phyloP scores from a whole-genome alignment of 92 coral and sea anemone genomes.

The Porites lobata region DNA sequence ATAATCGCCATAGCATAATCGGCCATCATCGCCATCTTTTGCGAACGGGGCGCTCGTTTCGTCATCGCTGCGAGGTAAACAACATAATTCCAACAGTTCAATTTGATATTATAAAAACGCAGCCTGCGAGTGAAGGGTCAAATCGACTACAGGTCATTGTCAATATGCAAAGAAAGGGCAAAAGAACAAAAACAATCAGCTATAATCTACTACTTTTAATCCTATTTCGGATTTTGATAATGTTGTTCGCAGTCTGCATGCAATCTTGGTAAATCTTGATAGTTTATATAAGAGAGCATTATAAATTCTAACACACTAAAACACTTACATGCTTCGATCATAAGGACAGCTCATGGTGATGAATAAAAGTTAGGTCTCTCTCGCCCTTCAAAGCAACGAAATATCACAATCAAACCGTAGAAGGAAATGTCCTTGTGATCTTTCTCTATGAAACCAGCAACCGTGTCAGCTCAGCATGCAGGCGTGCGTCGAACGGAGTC shows the following conservation, averaged over 20 bases:
- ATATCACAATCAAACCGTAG: neutral
- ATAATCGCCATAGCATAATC: constrained; percentile 66
- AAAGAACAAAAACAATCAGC: no score
- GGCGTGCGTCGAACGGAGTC: no score
- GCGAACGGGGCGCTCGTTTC: neutral
- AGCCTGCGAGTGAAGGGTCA: neutral
- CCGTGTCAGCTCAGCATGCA: no score
- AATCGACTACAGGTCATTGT: no score
- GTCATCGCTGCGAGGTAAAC: neutral
- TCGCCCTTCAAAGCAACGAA: neutral
- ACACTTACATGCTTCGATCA: constrained; percentile 23
- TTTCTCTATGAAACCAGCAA: no score
- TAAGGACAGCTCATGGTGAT: constrained; percentile 45
- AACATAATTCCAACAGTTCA: neutral
- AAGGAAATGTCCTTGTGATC: neutral
- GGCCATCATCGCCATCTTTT: constrained; percentile 43
- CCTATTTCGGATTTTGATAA: no score
- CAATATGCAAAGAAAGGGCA: no score
- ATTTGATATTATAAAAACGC: neutral
- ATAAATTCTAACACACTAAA: no score
- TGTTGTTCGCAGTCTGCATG: no score
- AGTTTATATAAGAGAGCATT: neutral
- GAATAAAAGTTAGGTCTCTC: neutral
- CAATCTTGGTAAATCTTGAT: no score
- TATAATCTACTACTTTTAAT: no score